phyloP scores from a whole-genome alignment of 1,140 invertebrate genomes.

The Bombyx mandarina region DNA sequence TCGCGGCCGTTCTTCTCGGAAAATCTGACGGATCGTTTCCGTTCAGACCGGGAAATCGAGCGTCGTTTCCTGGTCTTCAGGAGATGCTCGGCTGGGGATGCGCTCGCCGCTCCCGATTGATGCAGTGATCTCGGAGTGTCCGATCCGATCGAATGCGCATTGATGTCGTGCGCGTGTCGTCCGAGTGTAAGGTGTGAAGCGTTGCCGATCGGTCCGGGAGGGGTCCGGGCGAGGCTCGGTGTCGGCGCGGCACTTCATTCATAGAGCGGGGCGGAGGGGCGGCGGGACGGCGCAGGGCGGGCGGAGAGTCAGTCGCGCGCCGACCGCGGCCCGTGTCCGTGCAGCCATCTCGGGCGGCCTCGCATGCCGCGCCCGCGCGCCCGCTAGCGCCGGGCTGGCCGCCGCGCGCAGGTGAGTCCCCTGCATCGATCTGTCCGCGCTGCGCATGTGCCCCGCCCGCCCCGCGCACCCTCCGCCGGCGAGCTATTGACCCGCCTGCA shows the following conservation, averaged over 20 bases:
- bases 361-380: slow-evolving; percentile 38
- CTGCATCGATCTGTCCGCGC: slow-evolving; percentile 9
- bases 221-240: slow-evolving; percentile 12
- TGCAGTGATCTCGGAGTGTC: too few relatives aligned
- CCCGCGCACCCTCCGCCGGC: not conserved
- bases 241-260: slow-evolving; percentile 11
- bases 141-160: not conserved
- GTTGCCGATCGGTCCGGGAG: not conserved
- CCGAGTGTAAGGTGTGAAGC: not conserved
- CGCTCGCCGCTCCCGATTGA: too few relatives aligned
- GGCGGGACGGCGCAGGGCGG: slow-evolving; percentile 13
- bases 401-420: slow-evolving; percentile 26
- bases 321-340: slow-evolving; percentile 30
- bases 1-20: not conserved
- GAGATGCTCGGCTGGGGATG: too few relatives aligned
- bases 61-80: not conserved
- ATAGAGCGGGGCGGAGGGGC: slow-evolving; percentile 11
- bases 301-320: slow-evolving; percentile 36
- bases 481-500: slow-evolving; percentile 1
- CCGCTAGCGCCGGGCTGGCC: slow-evolving; percentile 34
- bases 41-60: too few relatives aligned
- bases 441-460: slow-evolving; percentile 10
- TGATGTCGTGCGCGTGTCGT: slow-evolving; percentile 7
- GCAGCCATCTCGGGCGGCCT: slow-evolving; percentile 21
- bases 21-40: not conserved